A percentile compares a stretch with the other conserved stretches of the same genome.
Evolutionary conservation across 2,888 invertebrate species (phyloP).

Genomic region (Atrina japonica): DNA sequence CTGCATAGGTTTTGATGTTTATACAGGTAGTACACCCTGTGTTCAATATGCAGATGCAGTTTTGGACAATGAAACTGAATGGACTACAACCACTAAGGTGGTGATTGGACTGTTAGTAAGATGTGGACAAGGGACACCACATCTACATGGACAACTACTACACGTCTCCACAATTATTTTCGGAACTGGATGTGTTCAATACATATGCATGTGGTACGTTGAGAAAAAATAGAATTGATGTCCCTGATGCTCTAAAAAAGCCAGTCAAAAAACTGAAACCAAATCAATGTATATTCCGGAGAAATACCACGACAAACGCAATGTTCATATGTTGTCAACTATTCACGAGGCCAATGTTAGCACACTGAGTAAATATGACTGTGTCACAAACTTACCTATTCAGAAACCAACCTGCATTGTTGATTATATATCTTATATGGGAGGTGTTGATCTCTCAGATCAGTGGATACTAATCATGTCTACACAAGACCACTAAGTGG

Average conservation of each 20-base stretch:
- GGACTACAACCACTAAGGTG: constrained; percentile 11
- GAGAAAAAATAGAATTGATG: constrained; percentile 32
- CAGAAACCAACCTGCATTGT: constrained; percentile 37
- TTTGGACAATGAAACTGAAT: constrained; percentile 5
- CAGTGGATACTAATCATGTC: constrained; percentile 47
- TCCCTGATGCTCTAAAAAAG: constrained; percentile 34
- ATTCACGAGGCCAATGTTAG: constrained; percentile 32
- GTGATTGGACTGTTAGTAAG: constrained; percentile 27
- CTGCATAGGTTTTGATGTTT: constrained; percentile 38
- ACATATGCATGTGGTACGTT: constrained; percentile 43
- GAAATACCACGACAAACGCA: constrained; percentile 41
- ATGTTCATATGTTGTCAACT: constrained; percentile 42
- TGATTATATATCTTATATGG: constrained; percentile 50
- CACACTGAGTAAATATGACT: constrained; percentile 32
- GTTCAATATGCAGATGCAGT: constrained; percentile 17
- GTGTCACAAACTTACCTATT: constrained; percentile 22
- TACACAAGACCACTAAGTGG: constrained; percentile 50
- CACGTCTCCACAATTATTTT: constrained; percentile 32
- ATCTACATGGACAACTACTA: constrained; percentile 47
- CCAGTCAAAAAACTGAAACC: constrained; percentile 5
- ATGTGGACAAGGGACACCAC: constrained; percentile 38
- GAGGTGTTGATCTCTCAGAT: constrained; percentile 52
- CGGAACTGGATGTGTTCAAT: constrained; percentile 20
- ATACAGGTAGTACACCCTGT: constrained; percentile 31
- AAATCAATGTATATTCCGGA: constrained; percentile 7